phyloP scores from a whole-genome alignment of 2,888 invertebrate species.

The Flexamia atlantica region DNA sequence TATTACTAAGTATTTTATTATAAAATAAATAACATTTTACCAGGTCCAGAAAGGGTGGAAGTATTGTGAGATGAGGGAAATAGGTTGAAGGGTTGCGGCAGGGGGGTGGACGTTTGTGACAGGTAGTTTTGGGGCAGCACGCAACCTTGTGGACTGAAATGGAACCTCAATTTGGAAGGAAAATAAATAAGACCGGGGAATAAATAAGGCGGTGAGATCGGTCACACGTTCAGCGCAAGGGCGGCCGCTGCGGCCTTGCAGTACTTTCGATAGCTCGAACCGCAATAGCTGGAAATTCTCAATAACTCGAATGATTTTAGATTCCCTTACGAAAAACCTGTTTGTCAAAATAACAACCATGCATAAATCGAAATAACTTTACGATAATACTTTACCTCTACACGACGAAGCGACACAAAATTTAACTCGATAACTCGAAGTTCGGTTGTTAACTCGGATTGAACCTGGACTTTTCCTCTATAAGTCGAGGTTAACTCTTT shows the following conservation, averaged over 20 bases:
- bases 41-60: background rate
- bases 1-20: background rate
- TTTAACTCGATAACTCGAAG: too few species aligned
- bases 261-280: too few species aligned
- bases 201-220: conserved; percentile 1
- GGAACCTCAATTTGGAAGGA: conserved; percentile 25
- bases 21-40: background rate
- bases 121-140: conserved; percentile 46
- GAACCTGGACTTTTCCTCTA: too few species aligned
- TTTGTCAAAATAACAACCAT: too few species aligned
- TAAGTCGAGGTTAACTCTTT: too few species aligned
- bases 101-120: conserved; percentile 21
- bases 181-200: background rate
- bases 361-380: too few species aligned
- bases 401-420: too few species aligned
- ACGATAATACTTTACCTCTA: too few species aligned
- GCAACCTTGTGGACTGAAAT: conserved; percentile 32
- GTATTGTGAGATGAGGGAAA: background rate
- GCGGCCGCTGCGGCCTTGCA: background rate
- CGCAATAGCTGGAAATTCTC: too few species aligned
- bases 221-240: background rate
- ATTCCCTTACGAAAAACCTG: too few species aligned
- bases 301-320: too few species aligned
- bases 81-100: background rate
- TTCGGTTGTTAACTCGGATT: too few species aligned